Evolutionary conservation across 2,888 invertebrate genomes (phyloP), one percentile per base, ranked within the genome.

Genomic region (Hydrotaea cyrtoneurina): DNA sequence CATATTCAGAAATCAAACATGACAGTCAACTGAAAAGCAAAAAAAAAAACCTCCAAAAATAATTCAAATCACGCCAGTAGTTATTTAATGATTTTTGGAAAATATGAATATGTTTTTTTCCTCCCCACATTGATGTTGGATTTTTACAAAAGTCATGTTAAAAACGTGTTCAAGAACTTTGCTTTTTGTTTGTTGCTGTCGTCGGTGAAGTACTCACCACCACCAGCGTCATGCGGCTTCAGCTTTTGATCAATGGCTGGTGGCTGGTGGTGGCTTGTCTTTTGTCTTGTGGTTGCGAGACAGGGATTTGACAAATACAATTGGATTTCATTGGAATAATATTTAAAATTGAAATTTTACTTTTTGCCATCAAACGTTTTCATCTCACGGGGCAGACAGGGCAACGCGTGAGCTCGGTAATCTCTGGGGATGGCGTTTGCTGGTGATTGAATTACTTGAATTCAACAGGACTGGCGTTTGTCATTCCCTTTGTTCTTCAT

Each of bases 51-150:
- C n/a, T n/a, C n/a, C 1, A 39, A 39, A 3, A 81, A 72, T 55
- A 78, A 84, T 84, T 84, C 81, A 81, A 84, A 84, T 81, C 84
- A 84, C 84, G 81, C 81, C 84, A 81, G 81, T 78, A 84, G 84
- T 79, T 81, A 39, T 66, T 76, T 36, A 13, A 53, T 53, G 36
- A 31, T n/a, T n/a, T n/a, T n/a, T n/a, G n/a, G n/a, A n/a, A n/a
- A n/a, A n/a, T n/a, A n/a, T n/a, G n/a, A n/a, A n/a, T n/a, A n/a
- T n/a, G n/a, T n/a, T n/a, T n/a, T n/a, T n/a, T n/a, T n/a, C n/a
- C n/a, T n/a, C n/a, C n/a, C n/a, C n/a, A n/a, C n/a, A n/a, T n/a
- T n/a, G n/a, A n/a, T n/a, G n/a, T n/a, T 78, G 43, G 11, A 19
- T 55, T 69, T 77, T 78, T 74, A 55, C 39, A 31, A 78, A 78